phyloP scores from a whole-genome alignment of 2,797 vertebrate genomes.

The Semotilus atromaculatus region DNA sequence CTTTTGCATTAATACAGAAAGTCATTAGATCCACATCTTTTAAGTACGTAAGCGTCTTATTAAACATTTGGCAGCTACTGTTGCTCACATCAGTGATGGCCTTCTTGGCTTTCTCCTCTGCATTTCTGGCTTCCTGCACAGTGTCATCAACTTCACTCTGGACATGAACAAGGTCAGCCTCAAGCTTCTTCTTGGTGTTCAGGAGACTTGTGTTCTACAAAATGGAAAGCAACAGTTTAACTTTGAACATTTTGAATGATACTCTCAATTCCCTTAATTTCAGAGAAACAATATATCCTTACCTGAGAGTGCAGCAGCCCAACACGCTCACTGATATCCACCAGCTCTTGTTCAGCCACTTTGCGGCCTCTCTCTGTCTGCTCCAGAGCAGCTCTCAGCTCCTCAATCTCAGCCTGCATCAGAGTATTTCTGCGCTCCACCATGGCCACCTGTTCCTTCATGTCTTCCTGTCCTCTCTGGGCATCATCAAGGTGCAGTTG shows the following conservation, averaged over 20 bases:
- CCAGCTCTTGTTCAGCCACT: constrained; percentile 86
- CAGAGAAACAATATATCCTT: not conserved
- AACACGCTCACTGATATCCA: constrained; percentile 81
- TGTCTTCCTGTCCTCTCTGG: constrained; percentile 50
- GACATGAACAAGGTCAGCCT: constrained; percentile 82
- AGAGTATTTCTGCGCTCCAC: constrained; percentile 85
- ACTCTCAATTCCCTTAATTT: not conserved
- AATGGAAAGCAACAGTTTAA: not conserved
- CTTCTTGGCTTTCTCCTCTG: constrained; percentile 91
- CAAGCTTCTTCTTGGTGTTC: constrained; percentile 86
- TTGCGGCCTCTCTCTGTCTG: constrained; percentile 84
- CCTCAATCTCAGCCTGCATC: constrained; percentile 85
- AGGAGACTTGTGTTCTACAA: constrained; percentile 83
- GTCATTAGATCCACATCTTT: not conserved
- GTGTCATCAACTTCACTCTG: constrained; percentile 86
- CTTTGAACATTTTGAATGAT: no score
- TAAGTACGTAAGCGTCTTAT: not conserved
- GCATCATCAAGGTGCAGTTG: constrained; percentile 62
- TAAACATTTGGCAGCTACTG: not conserved
- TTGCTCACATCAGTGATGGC: constrained; percentile 86
- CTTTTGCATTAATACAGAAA: constrained; percentile 67
- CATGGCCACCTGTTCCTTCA: constrained; percentile 88
- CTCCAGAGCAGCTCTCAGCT: constrained; percentile 83
- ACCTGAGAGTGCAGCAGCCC: constrained; percentile 81
- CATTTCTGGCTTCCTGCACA: constrained; percentile 87